These are phyloP conservation scores for Drosophila repleta DNA, from an alignment of 1,140 invertebrate genomes.

Conservation along the genomic window DNA sequence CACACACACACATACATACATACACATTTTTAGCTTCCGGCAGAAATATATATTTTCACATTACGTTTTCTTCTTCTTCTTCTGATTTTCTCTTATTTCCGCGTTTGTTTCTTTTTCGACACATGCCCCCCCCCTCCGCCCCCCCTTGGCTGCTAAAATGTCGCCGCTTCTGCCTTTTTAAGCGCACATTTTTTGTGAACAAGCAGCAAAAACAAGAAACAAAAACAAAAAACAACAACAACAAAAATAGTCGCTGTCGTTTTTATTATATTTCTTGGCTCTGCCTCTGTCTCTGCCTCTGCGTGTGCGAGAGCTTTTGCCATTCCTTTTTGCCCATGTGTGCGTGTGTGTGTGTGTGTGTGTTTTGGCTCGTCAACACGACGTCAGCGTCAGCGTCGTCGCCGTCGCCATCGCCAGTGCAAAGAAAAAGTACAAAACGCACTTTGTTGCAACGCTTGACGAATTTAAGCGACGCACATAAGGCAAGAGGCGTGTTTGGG, in stretches of 20 bases:
- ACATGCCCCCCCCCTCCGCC: constrained; percentile 5
- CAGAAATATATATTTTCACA: constrained; percentile 50
- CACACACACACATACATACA: constrained; percentile 44
- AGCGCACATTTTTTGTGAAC: constrained; percentile 56
- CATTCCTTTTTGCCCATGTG: constrained; percentile 19
- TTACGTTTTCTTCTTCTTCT: constrained; percentile 47
- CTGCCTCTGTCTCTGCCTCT: constrained; percentile 10
- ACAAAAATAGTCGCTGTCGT: constrained; percentile 59
- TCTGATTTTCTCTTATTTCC: constrained; percentile 15
- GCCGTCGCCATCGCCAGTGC: constrained; percentile 13
- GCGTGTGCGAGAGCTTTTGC: constrained; percentile 8
- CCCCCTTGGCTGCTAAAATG: constrained; percentile 2
- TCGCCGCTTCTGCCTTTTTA: constrained; percentile 38
- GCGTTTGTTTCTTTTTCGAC: constrained; percentile 34
- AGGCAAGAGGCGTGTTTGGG: not conserved
- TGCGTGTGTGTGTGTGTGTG: constrained; percentile 15
- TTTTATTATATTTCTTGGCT: constrained; percentile 66
- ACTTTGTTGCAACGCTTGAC: constrained; percentile 78
- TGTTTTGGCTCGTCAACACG: constrained; percentile 23
- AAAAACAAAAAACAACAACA: constrained; percentile 33
- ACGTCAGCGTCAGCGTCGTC: constrained; percentile 16
- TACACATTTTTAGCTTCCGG: constrained; percentile 37
- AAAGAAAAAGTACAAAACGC: constrained; percentile 54
- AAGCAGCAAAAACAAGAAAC: constrained; percentile 32
- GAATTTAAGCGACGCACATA: constrained; percentile 42